A percentile compares a stretch with the other conserved stretches of the same genome.
Conservation (phyloP, 92 coral and sea anemone genomes). For the Epizoanthus scotinus region DNA sequence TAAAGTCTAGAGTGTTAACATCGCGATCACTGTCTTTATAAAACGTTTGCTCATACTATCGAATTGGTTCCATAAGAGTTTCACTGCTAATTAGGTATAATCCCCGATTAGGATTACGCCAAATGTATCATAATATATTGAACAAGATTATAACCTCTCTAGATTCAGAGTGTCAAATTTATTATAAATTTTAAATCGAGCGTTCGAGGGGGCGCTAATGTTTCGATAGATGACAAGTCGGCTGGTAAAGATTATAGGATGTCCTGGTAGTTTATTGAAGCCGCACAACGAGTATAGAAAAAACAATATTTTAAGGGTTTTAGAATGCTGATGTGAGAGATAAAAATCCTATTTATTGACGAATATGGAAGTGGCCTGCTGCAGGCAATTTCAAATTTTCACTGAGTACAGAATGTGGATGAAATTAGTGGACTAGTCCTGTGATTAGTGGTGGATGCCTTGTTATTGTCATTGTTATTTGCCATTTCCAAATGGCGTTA, state of each 20-base stretch:
- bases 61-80: constrained; percentile 77
- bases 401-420: neutral
- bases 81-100: constrained; percentile 82
- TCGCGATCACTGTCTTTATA: constrained; percentile 67
- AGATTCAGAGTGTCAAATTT: constrained; percentile 38
- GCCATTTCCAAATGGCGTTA: constrained; percentile 9
- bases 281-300: neutral
- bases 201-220: constrained; percentile 34
- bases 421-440: neutral
- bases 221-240: neutral
- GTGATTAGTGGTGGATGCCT: neutral
- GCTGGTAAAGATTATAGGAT: neutral
- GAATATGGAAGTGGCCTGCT: constrained; percentile 29
- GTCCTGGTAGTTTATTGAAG: constrained; percentile 1
- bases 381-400: constrained; percentile 17
- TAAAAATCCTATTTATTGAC: constrained; percentile 34
- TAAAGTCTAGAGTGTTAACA: constrained; percentile 71
- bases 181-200: constrained; percentile 20
- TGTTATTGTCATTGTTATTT: constrained; percentile 5
- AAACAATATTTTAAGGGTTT: constrained; percentile 18
- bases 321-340: neutral
- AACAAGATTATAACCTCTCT: constrained; percentile 39
- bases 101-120: constrained; percentile 72
- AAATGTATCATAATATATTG: constrained; percentile 59
- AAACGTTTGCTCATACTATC: constrained; percentile 78